A percentile compares a stretch with the other conserved stretches of the same genome.
Conservation (phyloP, 2,797 vertebrate genomes). For the Sebastes wilsoni region DNA sequence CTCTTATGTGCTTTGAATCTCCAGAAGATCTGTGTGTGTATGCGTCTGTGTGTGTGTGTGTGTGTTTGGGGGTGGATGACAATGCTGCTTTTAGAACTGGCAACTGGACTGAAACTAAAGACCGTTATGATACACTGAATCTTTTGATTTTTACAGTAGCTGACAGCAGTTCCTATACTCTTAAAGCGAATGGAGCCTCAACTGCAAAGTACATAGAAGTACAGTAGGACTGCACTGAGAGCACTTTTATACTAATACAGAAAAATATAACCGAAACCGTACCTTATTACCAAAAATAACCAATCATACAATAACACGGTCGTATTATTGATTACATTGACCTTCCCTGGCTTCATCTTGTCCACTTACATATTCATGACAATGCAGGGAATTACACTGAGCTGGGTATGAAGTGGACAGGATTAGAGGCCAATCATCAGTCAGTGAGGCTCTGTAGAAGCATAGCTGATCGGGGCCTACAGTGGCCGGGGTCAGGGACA, state of each 20-base stretch:
- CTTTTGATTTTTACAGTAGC: conserved; percentile 41
- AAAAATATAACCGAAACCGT: neutral
- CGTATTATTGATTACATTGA: conserved; percentile 22
- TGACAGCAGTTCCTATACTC: conserved; percentile 29
- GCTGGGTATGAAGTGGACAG: conserved; percentile 45
- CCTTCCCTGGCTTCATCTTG: conserved; percentile 23
- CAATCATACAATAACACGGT: neutral
- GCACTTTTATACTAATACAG: neutral
- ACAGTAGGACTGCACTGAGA: neutral
- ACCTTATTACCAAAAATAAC: neutral
- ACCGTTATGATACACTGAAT: conserved; percentile 24
- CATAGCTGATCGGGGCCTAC: conserved; percentile 31
- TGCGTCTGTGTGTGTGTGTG: conserved; percentile 2
- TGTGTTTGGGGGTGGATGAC: neutral
- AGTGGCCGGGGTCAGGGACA: conserved; percentile 55
- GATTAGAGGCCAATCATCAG: conserved; percentile 67
- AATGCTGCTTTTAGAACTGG: conserved; percentile 3
- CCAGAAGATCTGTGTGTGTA: neutral
- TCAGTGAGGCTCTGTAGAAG: conserved; percentile 23
- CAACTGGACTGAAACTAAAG: conserved; percentile 37
- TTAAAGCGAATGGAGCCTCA: conserved; percentile 27
- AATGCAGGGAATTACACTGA: conserved; percentile 31
- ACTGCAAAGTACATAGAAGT: conserved; percentile 4
- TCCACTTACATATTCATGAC: conserved; percentile 46
- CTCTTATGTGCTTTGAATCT: neutral